phyloP scores from a whole-genome alignment of 2,113 vertebrate species.

The Coreoperca whiteheadi region DNA sequence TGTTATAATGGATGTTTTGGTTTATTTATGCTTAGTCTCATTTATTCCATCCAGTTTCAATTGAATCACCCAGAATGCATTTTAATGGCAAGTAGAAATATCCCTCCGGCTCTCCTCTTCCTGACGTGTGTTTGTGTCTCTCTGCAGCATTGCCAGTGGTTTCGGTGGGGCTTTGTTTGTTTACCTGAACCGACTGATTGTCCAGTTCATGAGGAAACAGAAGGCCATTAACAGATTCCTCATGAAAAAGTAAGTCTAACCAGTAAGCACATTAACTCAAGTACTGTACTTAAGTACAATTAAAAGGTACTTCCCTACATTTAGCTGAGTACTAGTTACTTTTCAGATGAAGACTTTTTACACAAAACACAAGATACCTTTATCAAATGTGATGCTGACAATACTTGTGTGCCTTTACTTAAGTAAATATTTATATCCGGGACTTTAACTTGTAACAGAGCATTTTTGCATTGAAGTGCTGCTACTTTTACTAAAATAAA shows the following conservation, averaged over 20 bases:
- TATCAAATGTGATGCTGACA: background rate
- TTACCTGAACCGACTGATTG: conserved; percentile 96
- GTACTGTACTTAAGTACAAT: background rate
- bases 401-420: background rate
- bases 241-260: conserved; percentile 95
- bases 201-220: conserved; percentile 97
- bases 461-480: no score
- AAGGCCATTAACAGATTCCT: conserved; percentile 98
- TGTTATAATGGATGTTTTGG: background rate
- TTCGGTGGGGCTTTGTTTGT: conserved; percentile 96
- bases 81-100: background rate
- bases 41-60: conserved; percentile 13
- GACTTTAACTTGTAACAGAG: no score
- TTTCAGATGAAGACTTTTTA: background rate
- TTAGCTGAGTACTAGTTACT: background rate
- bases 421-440: no score
- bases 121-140: conserved; percentile 1
- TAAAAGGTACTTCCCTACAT: background rate
- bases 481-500: background rate
- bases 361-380: no score
- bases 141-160: conserved; percentile 92
- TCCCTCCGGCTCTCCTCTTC: background rate
- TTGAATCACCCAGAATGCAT: conserved; percentile 2
- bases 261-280: background rate
- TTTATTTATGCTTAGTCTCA: conserved; percentile 16